Base-by-base conservation (phyloP, 1,140 invertebrate species). In the Drosophila littoralis region DNA sequence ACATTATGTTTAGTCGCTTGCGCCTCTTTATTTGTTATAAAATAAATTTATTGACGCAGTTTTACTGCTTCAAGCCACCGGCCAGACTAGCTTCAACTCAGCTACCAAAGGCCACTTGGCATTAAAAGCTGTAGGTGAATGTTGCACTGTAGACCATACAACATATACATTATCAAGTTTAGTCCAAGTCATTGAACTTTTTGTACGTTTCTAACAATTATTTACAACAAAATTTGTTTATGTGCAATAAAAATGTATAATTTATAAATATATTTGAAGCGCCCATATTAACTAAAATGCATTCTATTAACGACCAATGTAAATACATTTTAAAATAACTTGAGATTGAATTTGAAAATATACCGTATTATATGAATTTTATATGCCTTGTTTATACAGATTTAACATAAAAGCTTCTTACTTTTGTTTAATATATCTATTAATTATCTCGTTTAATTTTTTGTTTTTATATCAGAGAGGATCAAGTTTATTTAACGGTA, bases 21-120 rank as follows among this genome's bases (percentile, higher is more conserved):
- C n/a, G 64, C 61, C 70, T 79, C 52, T 75, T 57, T 64, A 52
- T 64, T 79, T 68, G 52, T 48, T 66, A 67, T 61, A 58, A 54
- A 75, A 75, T 69, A 28, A 55, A 70, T 70, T 70, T 64, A 67
- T 59, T 51, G 43, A 42, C 35, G 50, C 36, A 50, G 61, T 32
- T 51, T 64, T 35, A 48, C 38, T 36, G 46, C 38, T 42, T 38
- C 6, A 8, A 54, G 59, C 35, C 50, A 57, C 57, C 57, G 52
- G 40, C 57, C 40, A 54, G 12, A 45, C 54, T 10, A 58, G 54
- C 45, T 38, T 40, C 22, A 52, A 6, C 42, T 45, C n/a, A 45
- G 32, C 65, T 13, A 12, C 42, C 36, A 60, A 60, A 42, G 51
- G 36, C 10, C 42, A 69, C 40, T 65, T 54, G 45, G 43, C 54